phyloP scores from a whole-genome alignment of 2,797 vertebrate genomes.

The Craterocephalus amniculus region DNA sequence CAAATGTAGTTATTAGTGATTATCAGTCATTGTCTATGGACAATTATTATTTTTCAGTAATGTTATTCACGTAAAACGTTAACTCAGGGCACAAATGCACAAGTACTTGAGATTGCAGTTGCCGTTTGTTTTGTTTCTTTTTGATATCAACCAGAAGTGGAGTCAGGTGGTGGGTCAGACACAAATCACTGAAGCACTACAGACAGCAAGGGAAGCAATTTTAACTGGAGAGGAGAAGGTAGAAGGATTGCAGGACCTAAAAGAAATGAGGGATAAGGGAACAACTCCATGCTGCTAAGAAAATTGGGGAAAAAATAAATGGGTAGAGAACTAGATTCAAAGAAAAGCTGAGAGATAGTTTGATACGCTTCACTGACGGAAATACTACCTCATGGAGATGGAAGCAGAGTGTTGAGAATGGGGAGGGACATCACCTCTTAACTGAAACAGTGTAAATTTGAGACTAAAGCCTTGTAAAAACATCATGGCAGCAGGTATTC shows the following conservation, averaged over 20 bases:
- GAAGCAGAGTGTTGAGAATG: constrained; percentile 8
- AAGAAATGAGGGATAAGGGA: constrained; percentile 37
- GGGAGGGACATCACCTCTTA: constrained; percentile 33
- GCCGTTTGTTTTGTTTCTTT: constrained; percentile 59
- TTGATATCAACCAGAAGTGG: constrained; percentile 68
- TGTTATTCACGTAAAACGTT: too few relatives aligned
- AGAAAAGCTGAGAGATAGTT: constrained; percentile 44
- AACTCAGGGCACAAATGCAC: constrained; percentile 58
- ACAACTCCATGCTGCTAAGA: constrained; percentile 29
- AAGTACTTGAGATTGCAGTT: constrained; percentile 47
- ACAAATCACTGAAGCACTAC: constrained; percentile 65
- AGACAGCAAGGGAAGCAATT: constrained; percentile 56
- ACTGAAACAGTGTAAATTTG: constrained; percentile 24
- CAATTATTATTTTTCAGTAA: too few relatives aligned
- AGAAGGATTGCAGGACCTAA: constrained; percentile 35
- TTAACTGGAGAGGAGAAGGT: constrained; percentile 36
- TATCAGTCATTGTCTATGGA: too few relatives aligned
- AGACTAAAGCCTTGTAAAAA: constrained; percentile 37
- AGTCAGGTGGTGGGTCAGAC: constrained; percentile 62
- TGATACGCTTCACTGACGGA: constrained; percentile 43
- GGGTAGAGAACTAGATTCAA: constrained; percentile 23
- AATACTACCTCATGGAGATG: constrained; percentile 13
- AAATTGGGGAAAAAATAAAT: constrained; percentile 40
- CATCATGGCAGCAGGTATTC: constrained; percentile 29
- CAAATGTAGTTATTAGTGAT: too few relatives aligned